Evolutionary conservation across 1,140 invertebrate genomes (phyloP).

Genomic region (Maniola jurtina): DNA sequence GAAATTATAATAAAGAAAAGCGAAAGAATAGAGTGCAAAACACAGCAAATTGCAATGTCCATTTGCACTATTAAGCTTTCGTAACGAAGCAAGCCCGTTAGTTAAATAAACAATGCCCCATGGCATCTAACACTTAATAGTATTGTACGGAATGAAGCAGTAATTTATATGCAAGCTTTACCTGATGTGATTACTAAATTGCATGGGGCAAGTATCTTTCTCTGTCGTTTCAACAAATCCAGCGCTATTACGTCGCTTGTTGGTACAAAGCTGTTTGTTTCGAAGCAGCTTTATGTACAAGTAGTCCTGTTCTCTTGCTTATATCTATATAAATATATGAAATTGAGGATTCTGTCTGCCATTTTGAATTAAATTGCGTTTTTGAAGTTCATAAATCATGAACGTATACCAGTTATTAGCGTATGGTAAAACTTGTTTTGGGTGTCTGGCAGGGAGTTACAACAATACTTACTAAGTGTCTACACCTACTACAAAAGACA

Average conservation of each 20-base stretch:
- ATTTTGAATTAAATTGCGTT: too few relatives aligned
- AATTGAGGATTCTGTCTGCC: too few relatives aligned
- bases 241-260: slow-evolving; percentile 2
- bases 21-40: neutral
- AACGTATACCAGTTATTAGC: too few relatives aligned
- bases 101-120: slow-evolving; percentile 35
- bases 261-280: neutral
- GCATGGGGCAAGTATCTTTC: slow-evolving; percentile 20
- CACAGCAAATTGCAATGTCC: neutral
- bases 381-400: too few relatives aligned
- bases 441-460: too few relatives aligned
- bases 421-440: too few relatives aligned
- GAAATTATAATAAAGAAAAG: neutral
- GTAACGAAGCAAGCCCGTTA: neutral
- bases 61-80: neutral
- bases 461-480: too few relatives aligned
- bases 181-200: slow-evolving; percentile 69
- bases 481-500: too few relatives aligned
- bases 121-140: slow-evolving; percentile 34
- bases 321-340: too few relatives aligned
- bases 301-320: neutral
- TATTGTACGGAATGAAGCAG: slow-evolving; percentile 60
- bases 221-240: slow-evolving; percentile 17
- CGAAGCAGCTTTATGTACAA: neutral
- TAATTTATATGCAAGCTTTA: slow-evolving; percentile 72